phyloP scores from a whole-genome alignment of 2,888 invertebrate species.

The Boloria euphrosyne region DNA sequence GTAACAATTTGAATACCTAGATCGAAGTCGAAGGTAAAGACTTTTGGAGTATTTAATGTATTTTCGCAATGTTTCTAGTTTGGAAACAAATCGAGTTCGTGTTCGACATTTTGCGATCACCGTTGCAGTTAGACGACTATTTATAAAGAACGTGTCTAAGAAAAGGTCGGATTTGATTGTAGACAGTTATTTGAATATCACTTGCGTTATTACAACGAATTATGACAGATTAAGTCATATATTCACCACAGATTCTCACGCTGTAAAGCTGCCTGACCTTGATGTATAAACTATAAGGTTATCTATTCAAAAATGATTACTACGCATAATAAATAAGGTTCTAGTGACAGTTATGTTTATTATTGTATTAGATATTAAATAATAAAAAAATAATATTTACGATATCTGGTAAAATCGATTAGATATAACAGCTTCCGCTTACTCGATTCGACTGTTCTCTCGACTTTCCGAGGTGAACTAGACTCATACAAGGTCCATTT shows the following conservation, averaged over 20 bases:
- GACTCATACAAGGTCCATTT: conserved; percentile 77
- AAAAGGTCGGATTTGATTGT: conserved; percentile 82
- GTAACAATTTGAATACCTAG: conserved; percentile 8
- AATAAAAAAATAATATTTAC: conserved; percentile 1
- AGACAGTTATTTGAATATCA: conserved; percentile 79
- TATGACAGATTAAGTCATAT: conserved; percentile 78
- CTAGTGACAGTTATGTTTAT: conserved; percentile 10
- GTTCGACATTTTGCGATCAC: conserved; percentile 80
- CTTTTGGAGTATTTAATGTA: conserved; percentile 52
- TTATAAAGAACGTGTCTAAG: conserved; percentile 80
- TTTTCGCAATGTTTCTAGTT: conserved; percentile 69
- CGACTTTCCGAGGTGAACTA: conserved; percentile 74
- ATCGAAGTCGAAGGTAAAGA: conserved; percentile 23
- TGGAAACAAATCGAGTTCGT: conserved; percentile 78
- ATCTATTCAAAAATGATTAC: conserved; percentile 48
- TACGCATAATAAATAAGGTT: conserved; percentile 12
- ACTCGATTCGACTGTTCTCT: conserved; percentile 61
- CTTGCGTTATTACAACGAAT: conserved; percentile 78
- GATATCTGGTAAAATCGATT: conserved; percentile 55
- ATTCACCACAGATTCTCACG: conserved; percentile 75
- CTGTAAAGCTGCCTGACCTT: conserved; percentile 74
- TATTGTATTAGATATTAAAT: neutral
- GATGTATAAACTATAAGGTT: conserved; percentile 60
- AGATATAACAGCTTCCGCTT: conserved; percentile 73
- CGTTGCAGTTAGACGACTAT: conserved; percentile 76